These are phyloP conservation scores for Morpho deidamia DNA, from an alignment of 2,888 invertebrate genomes.

Conservation along the genomic window DNA sequence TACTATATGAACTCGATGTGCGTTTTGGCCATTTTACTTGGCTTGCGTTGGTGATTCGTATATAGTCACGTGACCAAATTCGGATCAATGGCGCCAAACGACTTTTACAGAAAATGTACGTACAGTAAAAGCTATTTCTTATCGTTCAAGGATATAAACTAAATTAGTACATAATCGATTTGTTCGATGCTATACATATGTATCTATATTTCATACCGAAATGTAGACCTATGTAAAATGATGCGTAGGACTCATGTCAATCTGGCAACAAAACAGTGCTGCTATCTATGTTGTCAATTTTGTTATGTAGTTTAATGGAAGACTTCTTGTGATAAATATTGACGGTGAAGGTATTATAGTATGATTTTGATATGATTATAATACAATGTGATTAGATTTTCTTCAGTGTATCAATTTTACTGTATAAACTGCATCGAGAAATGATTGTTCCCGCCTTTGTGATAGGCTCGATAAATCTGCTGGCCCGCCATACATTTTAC, in stretches of 20 bases:
- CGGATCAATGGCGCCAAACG: slow-evolving; percentile 79
- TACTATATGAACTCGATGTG: slow-evolving; percentile 75
- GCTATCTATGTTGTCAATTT: slow-evolving; percentile 91
- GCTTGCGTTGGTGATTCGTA: slow-evolving; percentile 78
- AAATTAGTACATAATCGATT: slow-evolving; percentile 35
- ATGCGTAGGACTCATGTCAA: slow-evolving; percentile 76
- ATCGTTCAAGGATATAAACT: slow-evolving; percentile 29
- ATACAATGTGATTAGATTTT: slow-evolving; percentile 42
- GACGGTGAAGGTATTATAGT: slow-evolving; percentile 65
- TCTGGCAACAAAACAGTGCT: slow-evolving; percentile 80
- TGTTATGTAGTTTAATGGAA: slow-evolving; percentile 78
- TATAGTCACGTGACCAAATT: slow-evolving; percentile 77
- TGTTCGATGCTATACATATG: slow-evolving; percentile 34
- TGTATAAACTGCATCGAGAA: background rate
- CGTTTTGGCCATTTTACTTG: slow-evolving; percentile 78
- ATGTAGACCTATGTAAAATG: slow-evolving; percentile 41
- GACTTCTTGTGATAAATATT: slow-evolving; percentile 81
- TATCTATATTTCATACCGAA: slow-evolving; percentile 28
- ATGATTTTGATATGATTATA: slow-evolving; percentile 45
- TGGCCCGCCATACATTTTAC: slow-evolving; percentile 73
- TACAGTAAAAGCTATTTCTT: slow-evolving; percentile 43
- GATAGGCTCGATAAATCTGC: slow-evolving; percentile 32
- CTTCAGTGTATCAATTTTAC: slow-evolving; percentile 9
- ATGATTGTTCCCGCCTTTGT: slow-evolving; percentile 10
- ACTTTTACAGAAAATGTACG: slow-evolving; percentile 74